phyloP scores from a whole-genome alignment of 2,113 vertebrate genomes.

The Bubo bubo region DNA sequence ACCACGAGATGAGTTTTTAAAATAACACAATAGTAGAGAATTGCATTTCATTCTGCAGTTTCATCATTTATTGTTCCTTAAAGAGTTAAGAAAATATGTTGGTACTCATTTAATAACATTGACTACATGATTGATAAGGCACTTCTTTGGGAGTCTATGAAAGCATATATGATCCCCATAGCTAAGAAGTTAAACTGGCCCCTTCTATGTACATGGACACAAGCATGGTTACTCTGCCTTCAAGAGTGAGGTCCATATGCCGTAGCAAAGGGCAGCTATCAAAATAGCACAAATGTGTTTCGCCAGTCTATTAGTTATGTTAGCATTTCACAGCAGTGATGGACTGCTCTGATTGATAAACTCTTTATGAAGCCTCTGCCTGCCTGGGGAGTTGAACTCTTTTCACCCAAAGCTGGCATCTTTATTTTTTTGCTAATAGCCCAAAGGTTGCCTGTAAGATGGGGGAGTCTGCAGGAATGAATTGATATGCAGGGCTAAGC shows the following conservation, averaged over 20 bases:
- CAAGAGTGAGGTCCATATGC: not conserved
- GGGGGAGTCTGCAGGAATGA: accelerated
- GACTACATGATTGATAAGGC: not conserved
- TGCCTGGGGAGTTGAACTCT: not conserved
- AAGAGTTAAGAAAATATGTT: not conserved
- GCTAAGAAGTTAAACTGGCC: not conserved
- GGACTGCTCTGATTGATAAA: not conserved
- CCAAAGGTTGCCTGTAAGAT: not conserved
- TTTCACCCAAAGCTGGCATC: not conserved
- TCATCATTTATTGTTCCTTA: not conserved
- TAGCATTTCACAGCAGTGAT: not conserved
- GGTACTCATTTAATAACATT: not conserved
- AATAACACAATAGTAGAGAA: not conserved
- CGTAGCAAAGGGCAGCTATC: not conserved
- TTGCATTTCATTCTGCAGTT: not conserved
- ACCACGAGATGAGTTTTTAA: not conserved
- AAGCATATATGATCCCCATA: not conserved
- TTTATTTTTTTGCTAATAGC: not conserved
- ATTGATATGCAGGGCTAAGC: not conserved
- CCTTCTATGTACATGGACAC: not conserved
- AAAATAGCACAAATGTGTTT: not conserved
- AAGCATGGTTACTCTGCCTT: not conserved
- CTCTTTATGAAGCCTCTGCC: not conserved
- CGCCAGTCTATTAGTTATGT: not conserved
- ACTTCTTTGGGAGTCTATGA: not conserved